A percentile compares a stretch with the other conserved stretches of the same genome.
Conservation (phyloP, 2,888 invertebrate species). For the Scaptomyza parva region DNA sequence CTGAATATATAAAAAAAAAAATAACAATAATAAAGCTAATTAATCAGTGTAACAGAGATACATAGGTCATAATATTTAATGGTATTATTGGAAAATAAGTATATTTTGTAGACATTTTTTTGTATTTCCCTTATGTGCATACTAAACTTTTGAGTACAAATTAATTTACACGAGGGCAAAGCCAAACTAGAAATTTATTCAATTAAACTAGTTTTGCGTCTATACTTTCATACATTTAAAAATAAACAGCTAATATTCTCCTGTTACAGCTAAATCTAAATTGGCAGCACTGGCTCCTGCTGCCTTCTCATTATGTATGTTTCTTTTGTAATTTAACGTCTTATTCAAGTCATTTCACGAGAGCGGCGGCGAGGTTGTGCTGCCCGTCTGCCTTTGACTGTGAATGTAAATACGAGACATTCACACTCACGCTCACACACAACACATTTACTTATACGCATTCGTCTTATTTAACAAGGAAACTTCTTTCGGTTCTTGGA, state of each 20-base stretch:
- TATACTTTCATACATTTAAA: neutral
- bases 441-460: constrained; percentile 36
- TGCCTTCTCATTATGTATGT: constrained; percentile 56
- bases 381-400: constrained; percentile 14
- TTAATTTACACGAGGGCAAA: too few species aligned
- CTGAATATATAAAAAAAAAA: too few species aligned
- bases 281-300: constrained; percentile 30
- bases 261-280: neutral
- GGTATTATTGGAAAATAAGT: too few species aligned
- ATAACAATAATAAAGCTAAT: too few species aligned
- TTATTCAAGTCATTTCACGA: constrained; percentile 70
- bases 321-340: constrained; percentile 76
- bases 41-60: too few species aligned
- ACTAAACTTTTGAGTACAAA: too few species aligned
- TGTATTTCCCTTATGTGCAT: too few species aligned
- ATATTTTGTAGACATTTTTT: too few species aligned
- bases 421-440: constrained; percentile 31
- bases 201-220: neutral
- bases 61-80: too few species aligned
- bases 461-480: constrained; percentile 68
- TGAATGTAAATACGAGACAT: constrained; percentile 43
- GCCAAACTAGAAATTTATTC: too few species aligned
- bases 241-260: constrained; percentile 12
- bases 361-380: constrained; percentile 3
- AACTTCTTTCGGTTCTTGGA: constrained; percentile 67